These are phyloP conservation scores for Neodontobutis hainanensis DNA, from an alignment of 2,113 vertebrate species.

Conservation along the genomic window DNA sequence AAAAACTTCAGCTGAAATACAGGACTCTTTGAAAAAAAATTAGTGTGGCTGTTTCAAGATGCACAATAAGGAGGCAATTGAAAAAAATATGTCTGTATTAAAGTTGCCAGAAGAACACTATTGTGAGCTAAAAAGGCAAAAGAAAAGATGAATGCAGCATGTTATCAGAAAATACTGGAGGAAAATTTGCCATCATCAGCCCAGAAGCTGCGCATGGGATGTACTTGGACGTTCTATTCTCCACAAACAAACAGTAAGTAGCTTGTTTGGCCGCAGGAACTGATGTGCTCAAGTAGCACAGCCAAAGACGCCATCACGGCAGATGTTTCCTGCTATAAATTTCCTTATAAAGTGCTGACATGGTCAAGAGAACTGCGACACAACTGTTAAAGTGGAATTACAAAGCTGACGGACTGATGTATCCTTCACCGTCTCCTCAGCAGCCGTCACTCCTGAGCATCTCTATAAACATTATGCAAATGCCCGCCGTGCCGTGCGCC, in stretches of 20 bases:
- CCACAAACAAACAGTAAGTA: neutral
- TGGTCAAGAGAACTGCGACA: conserved; percentile 31
- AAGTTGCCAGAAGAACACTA: too few species aligned
- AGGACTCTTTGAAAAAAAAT: too few species aligned
- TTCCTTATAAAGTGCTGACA: conserved; percentile 4
- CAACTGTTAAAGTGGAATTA: conserved; percentile 21
- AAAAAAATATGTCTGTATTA: too few species aligned
- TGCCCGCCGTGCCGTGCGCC: conserved; percentile 25
- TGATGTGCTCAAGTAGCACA: neutral
- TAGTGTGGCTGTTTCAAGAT: too few species aligned
- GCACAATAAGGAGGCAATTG: too few species aligned
- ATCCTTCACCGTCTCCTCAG: conserved; percentile 43
- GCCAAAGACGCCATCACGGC: neutral
- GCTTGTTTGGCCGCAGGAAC: neutral
- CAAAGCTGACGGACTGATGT: conserved; percentile 37
- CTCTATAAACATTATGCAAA: conserved; percentile 68
- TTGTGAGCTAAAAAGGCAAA: too few species aligned
- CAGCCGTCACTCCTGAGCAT: conserved; percentile 49
- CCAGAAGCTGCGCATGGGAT: neutral
- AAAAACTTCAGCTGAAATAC: too few species aligned
- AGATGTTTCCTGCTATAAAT: too few species aligned
- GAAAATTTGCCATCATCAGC: too few species aligned
- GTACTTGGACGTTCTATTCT: neutral
- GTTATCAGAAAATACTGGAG: too few species aligned
- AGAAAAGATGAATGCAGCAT: too few species aligned